A percentile compares a stretch with the other conserved stretches of the same genome.
Conservation (phyloP, 2,797 vertebrate species). For the Nyctibius grandis region DNA sequence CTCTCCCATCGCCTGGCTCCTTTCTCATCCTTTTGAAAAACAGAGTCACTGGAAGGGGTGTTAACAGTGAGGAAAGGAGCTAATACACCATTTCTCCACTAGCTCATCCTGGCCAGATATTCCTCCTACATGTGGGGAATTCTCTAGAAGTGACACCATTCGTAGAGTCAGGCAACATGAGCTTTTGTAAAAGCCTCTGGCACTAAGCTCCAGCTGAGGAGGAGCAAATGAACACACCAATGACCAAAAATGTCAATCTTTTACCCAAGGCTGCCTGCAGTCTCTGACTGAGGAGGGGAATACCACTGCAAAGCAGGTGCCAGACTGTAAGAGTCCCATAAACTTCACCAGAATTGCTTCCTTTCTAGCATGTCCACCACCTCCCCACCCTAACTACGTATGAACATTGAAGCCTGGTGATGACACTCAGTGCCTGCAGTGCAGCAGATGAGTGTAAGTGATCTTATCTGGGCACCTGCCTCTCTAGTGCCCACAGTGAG, state of each 20-base stretch:
- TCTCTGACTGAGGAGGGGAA: neutral
- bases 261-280: neutral
- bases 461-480: neutral
- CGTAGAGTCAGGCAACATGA: neutral
- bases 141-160: neutral
- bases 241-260: neutral
- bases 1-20: neutral
- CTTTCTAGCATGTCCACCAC: neutral
- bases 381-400: neutral
- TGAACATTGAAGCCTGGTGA: neutral
- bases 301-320: neutral
- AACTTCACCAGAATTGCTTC: neutral
- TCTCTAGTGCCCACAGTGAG: neutral
- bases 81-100: accelerated
- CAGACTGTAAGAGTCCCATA: neutral
- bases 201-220: neutral
- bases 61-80: neutral
- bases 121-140: neutral
- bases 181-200: neutral
- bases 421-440: neutral
- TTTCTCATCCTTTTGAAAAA: neutral
- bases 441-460: neutral
- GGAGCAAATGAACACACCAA: neutral
- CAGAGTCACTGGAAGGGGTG: neutral
- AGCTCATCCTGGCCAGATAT: neutral